A percentile compares a stretch with the other conserved stretches of the same genome.
Conservation (phyloP, 2,113 vertebrate genomes). For the Dromaius novaehollandiae region DNA sequence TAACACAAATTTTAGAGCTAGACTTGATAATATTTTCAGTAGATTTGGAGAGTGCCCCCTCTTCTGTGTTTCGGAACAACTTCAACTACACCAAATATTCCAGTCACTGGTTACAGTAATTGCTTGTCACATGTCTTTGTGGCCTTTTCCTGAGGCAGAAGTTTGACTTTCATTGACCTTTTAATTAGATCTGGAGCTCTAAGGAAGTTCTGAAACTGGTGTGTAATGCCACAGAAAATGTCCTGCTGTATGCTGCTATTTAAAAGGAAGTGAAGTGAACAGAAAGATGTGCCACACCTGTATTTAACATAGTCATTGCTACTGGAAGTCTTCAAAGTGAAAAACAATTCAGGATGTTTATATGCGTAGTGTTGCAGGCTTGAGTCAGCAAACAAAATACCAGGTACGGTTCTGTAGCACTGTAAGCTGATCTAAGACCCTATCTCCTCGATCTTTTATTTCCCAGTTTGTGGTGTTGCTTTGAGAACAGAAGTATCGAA, state of each 20-base stretch:
- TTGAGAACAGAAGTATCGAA: background rate
- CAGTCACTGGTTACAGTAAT: constrained; percentile 2
- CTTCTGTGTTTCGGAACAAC: background rate
- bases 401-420: background rate
- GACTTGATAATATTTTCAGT: background rate
- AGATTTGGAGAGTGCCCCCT: background rate
- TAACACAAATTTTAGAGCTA: background rate
- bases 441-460: background rate
- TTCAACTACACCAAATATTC: background rate
- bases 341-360: background rate
- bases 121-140: background rate
- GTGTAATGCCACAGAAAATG: constrained; percentile 50
- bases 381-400: background rate
- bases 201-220: constrained; percentile 28
- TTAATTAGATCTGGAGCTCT: constrained; percentile 18
- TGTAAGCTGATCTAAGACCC: background rate
- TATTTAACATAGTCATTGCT: background rate
- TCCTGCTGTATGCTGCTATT: background rate
- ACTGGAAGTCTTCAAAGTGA: background rate
- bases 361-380: background rate
- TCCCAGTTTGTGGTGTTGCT: background rate
- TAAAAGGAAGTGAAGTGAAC: constrained; percentile 8
- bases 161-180: constrained; percentile 52
- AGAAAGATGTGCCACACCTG: constrained; percentile 60
- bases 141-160: constrained; percentile 25